Evolutionary conservation across 1,140 invertebrate genomes (phyloP), one percentile per base, ranked within the genome.

Genomic region (Helicoverpa armigera): DNA sequence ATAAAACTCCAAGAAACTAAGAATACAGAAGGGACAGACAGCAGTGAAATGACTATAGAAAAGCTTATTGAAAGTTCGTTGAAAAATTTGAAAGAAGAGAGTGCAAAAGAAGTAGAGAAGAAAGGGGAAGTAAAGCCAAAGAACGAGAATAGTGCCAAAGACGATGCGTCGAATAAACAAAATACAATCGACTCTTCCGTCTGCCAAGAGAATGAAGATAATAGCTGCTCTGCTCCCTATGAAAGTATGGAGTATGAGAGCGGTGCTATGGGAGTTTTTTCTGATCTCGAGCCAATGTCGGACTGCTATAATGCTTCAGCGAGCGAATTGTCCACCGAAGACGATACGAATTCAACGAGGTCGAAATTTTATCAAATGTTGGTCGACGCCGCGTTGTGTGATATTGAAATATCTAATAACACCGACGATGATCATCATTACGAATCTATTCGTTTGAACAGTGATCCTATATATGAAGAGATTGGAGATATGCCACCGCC

Each of bases 391-490:
- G 96, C 96, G 2, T 87, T 96, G 77, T 96, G 95, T 65, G 96
- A 96, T 83, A 96, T 96, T 29, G 96, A 96, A 91, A 96, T 96
- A 16, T 92, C 95, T 1, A 95, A 96, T 60, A 96, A 95, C 65
- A 92, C 94, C 11, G 96, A 96, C 85, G 96, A 96, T 76, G 96
- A 97, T 84, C 96, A 98, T 95, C 96, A 97, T 76, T 98, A 98
- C 83, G 98, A 98, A 88, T 96, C 97, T 18, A 98, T 98, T 35
- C 95, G 97, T 58, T 86, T 95, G n/a, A 96, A 96, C 84, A 95
- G 90, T n/a, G 98, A 98, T 94, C 98, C 98, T 2, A 98, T 98
- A 88, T 98, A 98, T 89, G 98, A 98, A 94, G 98, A 98, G 94
- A 98, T 98, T 70, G 96, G 96, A 11, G 97, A 98, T 83, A 97